These are phyloP conservation scores for Pantala flavescens DNA, from an alignment of 1,140 invertebrate species.

Conservation along the genomic window DNA sequence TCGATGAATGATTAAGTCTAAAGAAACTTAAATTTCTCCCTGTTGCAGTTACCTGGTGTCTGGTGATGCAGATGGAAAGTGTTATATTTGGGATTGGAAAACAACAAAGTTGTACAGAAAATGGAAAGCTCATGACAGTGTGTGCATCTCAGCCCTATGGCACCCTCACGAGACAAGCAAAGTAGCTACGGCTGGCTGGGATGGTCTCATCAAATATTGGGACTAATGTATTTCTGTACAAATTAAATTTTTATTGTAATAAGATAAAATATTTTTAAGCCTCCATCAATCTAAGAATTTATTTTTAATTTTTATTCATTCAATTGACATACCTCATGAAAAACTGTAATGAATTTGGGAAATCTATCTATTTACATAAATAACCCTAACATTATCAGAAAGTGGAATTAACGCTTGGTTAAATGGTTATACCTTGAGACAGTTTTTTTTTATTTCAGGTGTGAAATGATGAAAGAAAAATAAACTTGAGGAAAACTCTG, in stretches of 20 bases:
- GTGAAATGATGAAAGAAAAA: too few species aligned
- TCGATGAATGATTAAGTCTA: too few species aligned
- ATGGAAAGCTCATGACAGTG: constrained; percentile 97
- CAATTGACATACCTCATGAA: not conserved
- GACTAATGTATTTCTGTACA: constrained; percentile 50
- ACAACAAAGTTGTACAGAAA: constrained; percentile 95
- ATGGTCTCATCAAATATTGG: constrained; percentile 97
- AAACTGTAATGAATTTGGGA: too few species aligned
- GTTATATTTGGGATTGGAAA: constrained; percentile 99
- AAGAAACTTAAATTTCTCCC: constrained; percentile 19
- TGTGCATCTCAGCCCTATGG: constrained; percentile 91
- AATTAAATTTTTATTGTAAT: too few species aligned
- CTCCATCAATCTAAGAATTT: too few species aligned
- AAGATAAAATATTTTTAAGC: too few species aligned
- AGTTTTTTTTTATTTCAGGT: too few species aligned
- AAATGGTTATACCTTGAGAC: too few species aligned
- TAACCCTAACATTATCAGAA: too few species aligned
- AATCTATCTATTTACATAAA: too few species aligned
- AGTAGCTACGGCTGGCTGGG: constrained; percentile 94
- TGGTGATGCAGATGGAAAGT: constrained; percentile 98
- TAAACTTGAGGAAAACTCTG: too few species aligned
- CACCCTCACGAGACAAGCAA: constrained; percentile 98
- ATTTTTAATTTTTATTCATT: not conserved
- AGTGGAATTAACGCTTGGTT: too few species aligned
- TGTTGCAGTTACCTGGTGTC: constrained; percentile 84